Evolutionary conservation across 2,888 invertebrate genomes (phyloP).

Genomic region (Terebella lapidaria): DNA sequence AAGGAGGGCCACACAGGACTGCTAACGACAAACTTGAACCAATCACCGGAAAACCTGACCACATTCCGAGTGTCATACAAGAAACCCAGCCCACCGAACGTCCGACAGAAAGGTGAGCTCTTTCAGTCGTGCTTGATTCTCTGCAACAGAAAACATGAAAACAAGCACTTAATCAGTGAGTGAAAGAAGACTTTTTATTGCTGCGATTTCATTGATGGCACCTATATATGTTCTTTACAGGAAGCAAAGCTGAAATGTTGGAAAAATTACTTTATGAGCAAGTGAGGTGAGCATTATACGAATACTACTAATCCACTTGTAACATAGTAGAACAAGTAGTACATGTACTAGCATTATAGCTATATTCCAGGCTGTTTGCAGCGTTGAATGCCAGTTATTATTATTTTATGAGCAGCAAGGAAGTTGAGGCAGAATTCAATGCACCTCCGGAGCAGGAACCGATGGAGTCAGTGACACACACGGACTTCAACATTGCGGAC

Average conservation of each 20-base stretch:
- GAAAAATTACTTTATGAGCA: conserved; percentile 28
- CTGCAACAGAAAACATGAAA: too few species aligned
- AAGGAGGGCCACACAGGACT: conserved; percentile 42
- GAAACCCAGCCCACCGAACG: conserved; percentile 29
- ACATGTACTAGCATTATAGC: too few species aligned
- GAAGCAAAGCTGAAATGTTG: conserved; percentile 38
- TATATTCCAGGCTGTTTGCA: not conserved
- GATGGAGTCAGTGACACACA: conserved; percentile 40
- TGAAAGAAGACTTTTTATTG: too few species aligned
- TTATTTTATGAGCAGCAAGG: conserved; percentile 29
- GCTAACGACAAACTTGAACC: conserved; percentile 36
- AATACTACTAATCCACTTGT: not conserved
- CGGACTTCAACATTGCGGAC: conserved; percentile 37
- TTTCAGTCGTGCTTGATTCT: not conserved
- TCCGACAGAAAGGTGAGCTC: conserved; percentile 18
- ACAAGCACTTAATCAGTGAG: too few species aligned
- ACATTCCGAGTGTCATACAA: conserved; percentile 40
- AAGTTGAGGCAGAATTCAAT: conserved; percentile 40
- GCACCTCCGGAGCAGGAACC: conserved; percentile 35
- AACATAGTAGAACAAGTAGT: too few species aligned
- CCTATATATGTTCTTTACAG: too few species aligned
- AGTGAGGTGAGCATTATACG: conserved; percentile 20
- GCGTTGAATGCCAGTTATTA: not conserved
- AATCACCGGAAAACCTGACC: conserved; percentile 33
- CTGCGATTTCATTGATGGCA: too few species aligned